A percentile compares a stretch with the other conserved stretches of the same genome.
phyloP scores from a whole-genome alignment of 1,140 invertebrate genomes.

The Nymphalis io region DNA sequence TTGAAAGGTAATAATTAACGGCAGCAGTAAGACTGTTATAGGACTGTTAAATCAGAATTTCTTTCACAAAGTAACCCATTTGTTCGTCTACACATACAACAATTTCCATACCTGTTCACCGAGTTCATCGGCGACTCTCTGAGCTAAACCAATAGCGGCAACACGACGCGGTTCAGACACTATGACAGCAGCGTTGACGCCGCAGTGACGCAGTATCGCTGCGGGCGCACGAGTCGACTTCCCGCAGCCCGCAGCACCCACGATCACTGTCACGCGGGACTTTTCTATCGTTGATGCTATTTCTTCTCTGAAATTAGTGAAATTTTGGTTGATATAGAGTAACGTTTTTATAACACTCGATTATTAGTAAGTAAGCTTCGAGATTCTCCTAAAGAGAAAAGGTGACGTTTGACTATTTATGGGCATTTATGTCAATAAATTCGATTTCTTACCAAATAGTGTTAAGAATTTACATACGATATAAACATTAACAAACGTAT shows the following conservation, averaged over 20 bases:
- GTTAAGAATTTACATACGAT: too few relatives aligned
- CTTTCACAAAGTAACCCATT: too few relatives aligned
- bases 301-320: slow-evolving; percentile 45
- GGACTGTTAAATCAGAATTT: too few relatives aligned
- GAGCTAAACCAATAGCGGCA: slow-evolving; percentile 94
- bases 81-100: neutral
- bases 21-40: too few relatives aligned
- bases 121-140: slow-evolving; percentile 90
- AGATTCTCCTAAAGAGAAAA: too few relatives aligned
- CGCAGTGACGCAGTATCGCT: slow-evolving; percentile 49
- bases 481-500: too few relatives aligned
- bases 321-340: neutral
- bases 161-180: slow-evolving; percentile 95
- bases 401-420: too few relatives aligned
- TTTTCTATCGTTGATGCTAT: slow-evolving; percentile 56
- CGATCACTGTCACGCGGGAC: slow-evolving; percentile 57
- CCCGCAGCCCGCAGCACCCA: slow-evolving; percentile 74
- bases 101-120: slow-evolving; percentile 67
- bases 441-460: too few relatives aligned
- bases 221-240: slow-evolving; percentile 72
- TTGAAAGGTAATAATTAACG: too few relatives aligned
- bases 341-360: too few relatives aligned
- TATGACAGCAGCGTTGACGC: slow-evolving; percentile 46
- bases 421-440: too few relatives aligned
- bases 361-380: too few relatives aligned